A percentile compares a stretch with the other conserved stretches of the same genome.
These are phyloP conservation scores for Pelusios castaneus DNA, from an alignment of 2,113 vertebrate species.

Conservation along the genomic window DNA sequence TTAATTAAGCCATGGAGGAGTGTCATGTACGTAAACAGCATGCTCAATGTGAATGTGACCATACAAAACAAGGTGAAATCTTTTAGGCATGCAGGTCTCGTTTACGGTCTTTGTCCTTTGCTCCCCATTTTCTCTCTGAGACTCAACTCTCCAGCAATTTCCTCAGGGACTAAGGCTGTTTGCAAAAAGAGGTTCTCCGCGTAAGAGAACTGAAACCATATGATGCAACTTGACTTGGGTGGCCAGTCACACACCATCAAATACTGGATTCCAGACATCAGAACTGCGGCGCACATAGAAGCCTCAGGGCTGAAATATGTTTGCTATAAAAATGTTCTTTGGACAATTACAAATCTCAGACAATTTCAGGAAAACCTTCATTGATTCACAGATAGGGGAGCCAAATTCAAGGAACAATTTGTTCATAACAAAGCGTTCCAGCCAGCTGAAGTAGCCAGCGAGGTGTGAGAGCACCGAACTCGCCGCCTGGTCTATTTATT, in stretches of 20 bases:
- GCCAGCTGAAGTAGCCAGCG: constrained; percentile 8
- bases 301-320: background rate
- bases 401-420: constrained; percentile 36
- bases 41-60: background rate
- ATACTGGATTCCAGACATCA: background rate
- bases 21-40: rapidly evolving
- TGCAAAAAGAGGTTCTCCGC: background rate
- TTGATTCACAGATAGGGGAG: background rate
- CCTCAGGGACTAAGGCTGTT: no score
- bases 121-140: background rate
- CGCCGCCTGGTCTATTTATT: background rate
- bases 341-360: background rate
- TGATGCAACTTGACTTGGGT: background rate
- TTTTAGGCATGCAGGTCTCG: background rate
- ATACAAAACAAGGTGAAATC: background rate
- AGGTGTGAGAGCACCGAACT: background rate
- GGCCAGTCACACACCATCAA: background rate
- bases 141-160: background rate
- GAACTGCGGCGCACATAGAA: background rate
- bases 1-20: background rate
- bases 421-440: background rate
- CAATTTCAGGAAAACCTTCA: constrained; percentile 11
- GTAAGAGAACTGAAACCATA: background rate
- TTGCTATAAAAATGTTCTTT: background rate
- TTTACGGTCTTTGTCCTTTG: background rate